Base-by-base conservation (phyloP, 2,888 invertebrate genomes). In the Empis stercorea region DNA sequence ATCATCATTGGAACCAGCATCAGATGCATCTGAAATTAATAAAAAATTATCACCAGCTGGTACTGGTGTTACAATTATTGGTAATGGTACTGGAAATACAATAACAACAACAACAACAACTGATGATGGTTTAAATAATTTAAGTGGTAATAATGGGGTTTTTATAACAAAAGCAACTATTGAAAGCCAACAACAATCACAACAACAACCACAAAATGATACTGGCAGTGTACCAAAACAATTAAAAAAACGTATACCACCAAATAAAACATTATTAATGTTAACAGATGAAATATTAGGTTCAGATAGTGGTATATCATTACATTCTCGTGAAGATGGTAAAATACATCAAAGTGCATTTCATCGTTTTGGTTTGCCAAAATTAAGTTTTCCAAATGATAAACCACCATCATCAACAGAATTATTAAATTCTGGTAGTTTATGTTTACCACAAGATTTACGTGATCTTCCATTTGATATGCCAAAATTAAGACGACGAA, bases 381-480 rank as follows among this genome's bases (percentile, higher is more conserved):
- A 64, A 52, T 54, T 66, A 34, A 74, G 72, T 53, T 76, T 78
- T 52, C 74, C 74, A 13, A 54, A 34, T n/a, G 77, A 76, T 49
- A 59, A 59, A 49, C 46, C 17, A n/a, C n/a, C n/a, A 32, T 16
- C 16, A 17, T n/a, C 40, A 9, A 14, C 20, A 10, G 20, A 23
- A 14, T 20, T 23, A 40, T 23, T 40, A 40, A 59, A 56, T 10
- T 52, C 55, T 13, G 56, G 50, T 40, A 57, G 57, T 27, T 71
- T 72, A 52, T 72, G 72, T n/a, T 71, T 76, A 47, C 76, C 77
- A 32, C 79, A 80, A 46, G 83, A 86, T 59, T 70, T 86, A 52
- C 77, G 81, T 27, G 87, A 88, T 71, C 75, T 89, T 55, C 89
- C 89, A 2, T 89, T 89, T 59, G 88, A 89, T 59, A 89, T 89